These are phyloP conservation scores for Parnassius apollo DNA, from an alignment of 2,888 invertebrate species.

Conservation along the genomic window DNA sequence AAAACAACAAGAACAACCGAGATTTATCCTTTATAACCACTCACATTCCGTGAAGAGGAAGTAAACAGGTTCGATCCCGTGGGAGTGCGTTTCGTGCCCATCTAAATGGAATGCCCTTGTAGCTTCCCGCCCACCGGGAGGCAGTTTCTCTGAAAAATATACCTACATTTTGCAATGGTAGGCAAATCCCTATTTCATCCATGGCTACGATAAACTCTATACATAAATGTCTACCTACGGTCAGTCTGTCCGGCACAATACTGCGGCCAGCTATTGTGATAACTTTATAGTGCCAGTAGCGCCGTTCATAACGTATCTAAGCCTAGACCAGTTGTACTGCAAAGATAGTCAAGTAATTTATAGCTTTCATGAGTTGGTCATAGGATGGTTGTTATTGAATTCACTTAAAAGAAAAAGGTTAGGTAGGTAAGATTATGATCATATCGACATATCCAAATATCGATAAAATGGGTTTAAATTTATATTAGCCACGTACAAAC, in stretches of 20 bases:
- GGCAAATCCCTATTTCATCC: conserved; percentile 6
- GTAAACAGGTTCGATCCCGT: conserved; percentile 34
- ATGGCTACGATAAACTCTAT: neutral
- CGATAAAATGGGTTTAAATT: no score
- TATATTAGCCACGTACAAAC: no score
- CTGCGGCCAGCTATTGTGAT: neutral
- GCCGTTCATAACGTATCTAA: no score
- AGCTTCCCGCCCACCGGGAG: conserved; percentile 28
- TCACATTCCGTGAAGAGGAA: conserved; percentile 23
- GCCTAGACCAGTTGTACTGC: no score
- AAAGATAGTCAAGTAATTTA: no score
- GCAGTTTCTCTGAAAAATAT: conserved; percentile 27
- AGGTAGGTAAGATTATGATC: no score
- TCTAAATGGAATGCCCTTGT: conserved; percentile 44
- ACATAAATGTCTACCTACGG: conserved; percentile 5
- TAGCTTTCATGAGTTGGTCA: no score
- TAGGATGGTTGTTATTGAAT: no score
- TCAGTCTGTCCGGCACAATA: neutral
- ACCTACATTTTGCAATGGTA: conserved; percentile 18
- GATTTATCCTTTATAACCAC: conserved; percentile 35
- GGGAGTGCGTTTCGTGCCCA: conserved; percentile 34
- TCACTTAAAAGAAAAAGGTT: no score
- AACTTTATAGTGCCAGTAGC: no score
- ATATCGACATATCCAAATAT: no score
- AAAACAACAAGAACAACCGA: conserved; percentile 30